Percentiles rank a stretch among this genome's conserved stretches.
phyloP scores from a whole-genome alignment of 2,888 invertebrate species.

The Ephialtes manifestator region DNA sequence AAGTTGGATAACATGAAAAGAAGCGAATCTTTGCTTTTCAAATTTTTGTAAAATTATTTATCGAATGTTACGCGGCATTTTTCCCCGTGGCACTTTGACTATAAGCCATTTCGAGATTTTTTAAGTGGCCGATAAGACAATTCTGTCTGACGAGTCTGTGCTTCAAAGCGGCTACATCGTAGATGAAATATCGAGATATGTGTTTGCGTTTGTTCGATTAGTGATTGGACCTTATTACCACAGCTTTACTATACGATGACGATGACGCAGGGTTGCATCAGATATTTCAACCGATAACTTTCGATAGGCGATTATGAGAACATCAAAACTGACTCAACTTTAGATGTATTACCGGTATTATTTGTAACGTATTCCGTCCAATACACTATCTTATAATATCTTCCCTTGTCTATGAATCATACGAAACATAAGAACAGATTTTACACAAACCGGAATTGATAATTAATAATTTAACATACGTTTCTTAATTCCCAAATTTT shows the following conservation, averaged over 20 bases:
- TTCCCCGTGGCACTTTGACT: neutral
- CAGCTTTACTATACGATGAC: neutral
- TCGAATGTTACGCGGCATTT: neutral
- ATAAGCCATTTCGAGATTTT: neutral
- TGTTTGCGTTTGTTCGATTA: slow-evolving; percentile 1
- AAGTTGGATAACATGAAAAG: neutral
- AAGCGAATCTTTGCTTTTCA: neutral
- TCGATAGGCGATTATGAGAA: slow-evolving; percentile 25
- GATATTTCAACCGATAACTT: slow-evolving; percentile 4
- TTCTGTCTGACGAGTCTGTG: neutral
- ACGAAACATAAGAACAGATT: neutral
- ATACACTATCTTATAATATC: neutral
- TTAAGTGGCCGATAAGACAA: slow-evolving; percentile 1
- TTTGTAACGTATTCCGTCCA: neutral
- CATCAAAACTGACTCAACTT: slow-evolving; percentile 25
- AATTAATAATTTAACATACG: neutral
- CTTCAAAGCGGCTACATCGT: slow-evolving; percentile 1
- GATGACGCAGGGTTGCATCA: slow-evolving; percentile 30
- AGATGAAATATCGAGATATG: slow-evolving; percentile 6
- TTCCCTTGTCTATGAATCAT: neutral
- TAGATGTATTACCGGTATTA: neutral
- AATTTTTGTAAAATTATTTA: neutral
- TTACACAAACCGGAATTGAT: neutral
- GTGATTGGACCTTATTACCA: slow-evolving; percentile 8
- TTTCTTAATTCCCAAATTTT: neutral